Percentiles rank a stretch among this genome's conserved stretches.
These are phyloP conservation scores for Planiliza haematocheilus DNA, from an alignment of 2,113 vertebrate species.

Conservation along the genomic window DNA sequence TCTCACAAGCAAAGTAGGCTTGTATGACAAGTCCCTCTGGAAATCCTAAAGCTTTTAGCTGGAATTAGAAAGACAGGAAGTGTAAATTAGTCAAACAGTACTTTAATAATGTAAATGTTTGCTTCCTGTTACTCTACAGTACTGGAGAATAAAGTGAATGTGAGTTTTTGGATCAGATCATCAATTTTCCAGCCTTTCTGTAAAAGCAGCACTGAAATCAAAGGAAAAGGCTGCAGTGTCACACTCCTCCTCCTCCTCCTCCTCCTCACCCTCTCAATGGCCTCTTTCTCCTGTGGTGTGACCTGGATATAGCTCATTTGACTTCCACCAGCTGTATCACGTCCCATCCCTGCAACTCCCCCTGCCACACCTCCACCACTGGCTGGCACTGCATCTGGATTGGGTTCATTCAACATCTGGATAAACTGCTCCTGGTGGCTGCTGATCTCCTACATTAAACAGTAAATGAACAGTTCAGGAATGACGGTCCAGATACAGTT, in stretches of 20 bases:
- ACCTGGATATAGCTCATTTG: conserved; percentile 98
- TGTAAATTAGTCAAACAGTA: conserved; percentile 21
- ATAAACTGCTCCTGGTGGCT: conserved; percentile 97
- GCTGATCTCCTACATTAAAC: conserved; percentile 90
- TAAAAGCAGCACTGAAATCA: not conserved
- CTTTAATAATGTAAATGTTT: not conserved
- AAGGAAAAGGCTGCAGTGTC: not conserved
- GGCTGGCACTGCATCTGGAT: conserved; percentile 85
- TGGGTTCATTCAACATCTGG: conserved; percentile 96
- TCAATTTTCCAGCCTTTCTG: not conserved
- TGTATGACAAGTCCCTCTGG: conserved; percentile 99
- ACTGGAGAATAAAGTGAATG: not conserved
- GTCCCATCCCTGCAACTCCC: conserved; percentile 81
- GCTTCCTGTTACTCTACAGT: not conserved
- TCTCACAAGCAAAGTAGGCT: conserved; percentile 98
- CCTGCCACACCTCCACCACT: conserved; percentile 59
- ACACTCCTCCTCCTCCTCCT: conserved; percentile 84
- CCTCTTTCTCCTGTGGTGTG: conserved; percentile 98
- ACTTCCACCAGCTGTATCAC: conserved; percentile 84
- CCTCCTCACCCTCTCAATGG: conserved; percentile 93
- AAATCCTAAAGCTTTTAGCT: conserved; percentile 98
- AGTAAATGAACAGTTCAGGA: not conserved
- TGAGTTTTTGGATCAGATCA: too few species aligned
- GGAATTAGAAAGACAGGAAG: conserved; percentile 50
- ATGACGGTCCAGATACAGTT: not conserved